A percentile compares a stretch with the other conserved stretches of the same genome.
Conservation (phyloP, 64 coral and sea anemone genomes). For the Dendrophyllia cribrosa region DNA sequence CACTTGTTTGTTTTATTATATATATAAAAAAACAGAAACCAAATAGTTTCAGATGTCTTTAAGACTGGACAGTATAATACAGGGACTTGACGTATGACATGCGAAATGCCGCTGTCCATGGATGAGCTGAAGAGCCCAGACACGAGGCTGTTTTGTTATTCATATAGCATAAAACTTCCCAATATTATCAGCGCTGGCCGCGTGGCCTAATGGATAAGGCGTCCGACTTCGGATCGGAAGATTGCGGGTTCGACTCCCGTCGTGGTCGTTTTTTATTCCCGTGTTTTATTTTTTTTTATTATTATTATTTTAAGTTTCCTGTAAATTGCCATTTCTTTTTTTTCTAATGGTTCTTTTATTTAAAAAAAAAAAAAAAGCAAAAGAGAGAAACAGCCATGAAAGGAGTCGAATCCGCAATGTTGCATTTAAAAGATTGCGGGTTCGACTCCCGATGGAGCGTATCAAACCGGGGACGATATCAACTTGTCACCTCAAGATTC, state of each 20-base stretch:
- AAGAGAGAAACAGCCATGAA: slow-evolving; percentile 34
- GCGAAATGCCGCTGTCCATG: background rate
- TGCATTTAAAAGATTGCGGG: background rate
- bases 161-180: slow-evolving; percentile 44
- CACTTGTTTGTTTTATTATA: no score
- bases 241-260: slow-evolving; percentile 80
- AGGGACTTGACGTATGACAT: background rate
- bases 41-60: background rate
- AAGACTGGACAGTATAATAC: background rate
- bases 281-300: background rate
- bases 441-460: no score
- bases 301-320: background rate
- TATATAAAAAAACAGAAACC: no score
- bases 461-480: no score
- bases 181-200: slow-evolving; percentile 38
- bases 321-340: no score
- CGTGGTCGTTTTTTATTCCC: slow-evolving; percentile 43
- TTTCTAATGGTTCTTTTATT: background rate
- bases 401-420: slow-evolving; percentile 24
- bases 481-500: no score
- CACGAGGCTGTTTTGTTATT: background rate
- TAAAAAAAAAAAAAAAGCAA: background rate
- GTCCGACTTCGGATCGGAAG: slow-evolving; percentile 84
- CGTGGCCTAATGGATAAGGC: slow-evolving; percentile 90
- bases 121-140: no score